Conservation (phyloP, 2,797 vertebrate species). For the Thaleichthys pacificus region DNA sequence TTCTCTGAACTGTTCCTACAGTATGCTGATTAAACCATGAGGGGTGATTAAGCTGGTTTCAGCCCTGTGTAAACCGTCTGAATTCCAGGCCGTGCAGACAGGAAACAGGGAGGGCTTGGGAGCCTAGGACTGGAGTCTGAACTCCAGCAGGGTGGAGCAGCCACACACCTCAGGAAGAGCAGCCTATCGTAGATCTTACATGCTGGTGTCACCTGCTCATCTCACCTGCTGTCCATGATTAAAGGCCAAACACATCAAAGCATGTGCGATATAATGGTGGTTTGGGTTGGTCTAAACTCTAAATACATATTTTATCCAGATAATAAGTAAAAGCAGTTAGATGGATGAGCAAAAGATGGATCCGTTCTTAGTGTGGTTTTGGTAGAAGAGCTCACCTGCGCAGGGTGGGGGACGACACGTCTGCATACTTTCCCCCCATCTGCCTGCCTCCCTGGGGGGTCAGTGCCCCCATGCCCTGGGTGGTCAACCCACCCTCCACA, state of each 20-base stretch:
- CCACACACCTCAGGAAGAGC: neutral
- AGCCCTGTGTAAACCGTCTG: neutral
- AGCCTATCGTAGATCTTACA: neutral
- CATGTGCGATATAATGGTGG: neutral
- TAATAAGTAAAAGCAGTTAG: neutral
- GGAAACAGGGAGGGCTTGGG: neutral
- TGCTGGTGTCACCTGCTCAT: neutral
- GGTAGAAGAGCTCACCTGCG: slow-evolving; percentile 76
- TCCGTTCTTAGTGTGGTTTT: neutral
- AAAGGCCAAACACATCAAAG: neutral
- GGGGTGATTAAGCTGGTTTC: neutral
- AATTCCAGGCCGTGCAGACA: neutral
- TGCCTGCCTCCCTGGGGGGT: slow-evolving; percentile 68
- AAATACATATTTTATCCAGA: no score
- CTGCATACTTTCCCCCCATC: slow-evolving; percentile 80
- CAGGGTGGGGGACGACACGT: slow-evolving; percentile 85
- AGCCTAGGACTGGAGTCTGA: neutral
- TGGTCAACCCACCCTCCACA: slow-evolving; percentile 69
- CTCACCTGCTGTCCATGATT: neutral
- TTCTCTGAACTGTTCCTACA: neutral
- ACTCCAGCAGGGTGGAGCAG: neutral
- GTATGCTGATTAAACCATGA: neutral
- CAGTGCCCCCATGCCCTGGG: slow-evolving; percentile 73
- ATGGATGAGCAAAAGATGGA: neutral
- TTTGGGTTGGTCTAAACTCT: neutral